Conservation (phyloP, 1,140 invertebrate genomes). For the Neuroterus valhalla region DNA sequence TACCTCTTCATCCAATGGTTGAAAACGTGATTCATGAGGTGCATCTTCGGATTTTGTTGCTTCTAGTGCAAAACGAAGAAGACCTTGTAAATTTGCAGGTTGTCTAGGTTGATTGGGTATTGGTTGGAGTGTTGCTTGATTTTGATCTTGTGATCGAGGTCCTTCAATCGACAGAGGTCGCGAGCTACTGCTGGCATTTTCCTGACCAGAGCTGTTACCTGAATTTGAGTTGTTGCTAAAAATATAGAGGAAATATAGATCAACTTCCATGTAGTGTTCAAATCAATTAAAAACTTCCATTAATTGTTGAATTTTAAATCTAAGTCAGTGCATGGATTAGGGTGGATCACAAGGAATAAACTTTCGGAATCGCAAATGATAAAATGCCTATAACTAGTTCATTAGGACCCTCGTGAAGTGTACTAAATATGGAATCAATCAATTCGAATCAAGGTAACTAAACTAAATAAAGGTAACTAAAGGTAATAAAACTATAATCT, state of each 20-base stretch:
- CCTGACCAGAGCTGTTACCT: slow-evolving; percentile 44
- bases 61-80: slow-evolving; percentile 81
- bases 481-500: no score
- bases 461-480: no score
- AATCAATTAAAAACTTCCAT: no score
- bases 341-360: no score
- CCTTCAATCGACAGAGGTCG: slow-evolving; percentile 67
- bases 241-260: slow-evolving; percentile 37
- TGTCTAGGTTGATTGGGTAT: slow-evolving; percentile 69
- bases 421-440: no score
- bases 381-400: no score
- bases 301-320: no score
- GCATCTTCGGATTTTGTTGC: slow-evolving; percentile 78
- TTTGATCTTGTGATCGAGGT: slow-evolving; percentile 47
- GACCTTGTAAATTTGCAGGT: slow-evolving; percentile 75
- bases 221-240: slow-evolving; percentile 48
- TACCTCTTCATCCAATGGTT: slow-evolving; percentile 80
- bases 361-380: no score
- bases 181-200: slow-evolving; percentile 51
- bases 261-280: no score
- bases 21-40: slow-evolving; percentile 67
- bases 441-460: no score
- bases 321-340: no score
- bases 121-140: slow-evolving; percentile 39
- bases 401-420: no score